Evolutionary conservation across 2,797 vertebrate species (phyloP).

Genomic region (Urophycis tenuis): DNA sequence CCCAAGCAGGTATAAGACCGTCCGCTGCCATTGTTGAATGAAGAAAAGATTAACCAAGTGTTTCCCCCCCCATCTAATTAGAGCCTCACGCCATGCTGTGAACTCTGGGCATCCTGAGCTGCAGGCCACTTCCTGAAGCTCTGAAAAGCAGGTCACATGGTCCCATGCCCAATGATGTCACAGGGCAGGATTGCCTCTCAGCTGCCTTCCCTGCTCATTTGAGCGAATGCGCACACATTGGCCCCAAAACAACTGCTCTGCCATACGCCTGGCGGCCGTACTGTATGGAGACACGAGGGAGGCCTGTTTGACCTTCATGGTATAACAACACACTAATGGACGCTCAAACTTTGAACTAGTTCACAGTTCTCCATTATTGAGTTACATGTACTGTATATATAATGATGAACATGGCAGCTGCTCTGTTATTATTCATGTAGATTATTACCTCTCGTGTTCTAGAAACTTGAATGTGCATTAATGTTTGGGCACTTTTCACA

Average conservation of each 20-base stretch:
- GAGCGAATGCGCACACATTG: conserved; percentile 33
- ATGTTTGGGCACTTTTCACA: neutral
- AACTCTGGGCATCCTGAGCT: conserved; percentile 37
- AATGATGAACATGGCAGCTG: no score
- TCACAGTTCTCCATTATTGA: neutral
- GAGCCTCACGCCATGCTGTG: conserved; percentile 32
- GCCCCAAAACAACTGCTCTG: conserved; percentile 7
- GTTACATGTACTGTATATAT: neutral
- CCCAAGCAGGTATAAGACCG: neutral
- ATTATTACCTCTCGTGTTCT: no score
- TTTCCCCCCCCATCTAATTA: conserved; percentile 31
- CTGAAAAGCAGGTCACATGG: conserved; percentile 28
- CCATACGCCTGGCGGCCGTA: neutral
- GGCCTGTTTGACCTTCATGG: no score
- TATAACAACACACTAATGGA: no score
- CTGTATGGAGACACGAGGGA: neutral
- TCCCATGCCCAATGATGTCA: conserved; percentile 46
- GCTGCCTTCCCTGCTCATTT: conserved; percentile 37
- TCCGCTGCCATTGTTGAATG: neutral
- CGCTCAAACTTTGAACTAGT: no score
- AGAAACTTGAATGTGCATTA: no score
- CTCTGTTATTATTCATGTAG: no score
- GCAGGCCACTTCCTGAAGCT: conserved; percentile 38
- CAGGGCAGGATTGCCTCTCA: conserved; percentile 41
- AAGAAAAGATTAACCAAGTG: no score